These are phyloP conservation scores for Datnioides undecimradiatus DNA, from an alignment of 2,113 vertebrate species.

Conservation along the genomic window DNA sequence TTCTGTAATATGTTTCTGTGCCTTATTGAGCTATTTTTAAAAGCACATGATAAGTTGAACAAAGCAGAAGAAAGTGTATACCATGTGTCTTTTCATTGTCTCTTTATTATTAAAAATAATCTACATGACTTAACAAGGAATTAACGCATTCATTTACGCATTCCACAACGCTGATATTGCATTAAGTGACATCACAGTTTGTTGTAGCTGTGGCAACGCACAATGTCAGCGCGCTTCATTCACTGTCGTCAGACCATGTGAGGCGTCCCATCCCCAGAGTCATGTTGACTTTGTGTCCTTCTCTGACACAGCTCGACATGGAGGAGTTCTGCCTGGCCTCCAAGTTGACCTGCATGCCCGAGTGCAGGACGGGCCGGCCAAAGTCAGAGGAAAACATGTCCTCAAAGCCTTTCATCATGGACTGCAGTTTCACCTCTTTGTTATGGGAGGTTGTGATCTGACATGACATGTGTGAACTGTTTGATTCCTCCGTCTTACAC, in stretches of 20 bases:
- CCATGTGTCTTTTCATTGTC: conserved; percentile 1
- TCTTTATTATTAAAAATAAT: too few relatives aligned
- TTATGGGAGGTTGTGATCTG: conserved; percentile 92
- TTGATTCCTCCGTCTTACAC: conserved; percentile 94
- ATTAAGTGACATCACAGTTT: conserved; percentile 34
- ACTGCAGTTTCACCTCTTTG: conserved; percentile 92
- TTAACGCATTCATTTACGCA: too few relatives aligned
- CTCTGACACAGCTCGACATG: conserved; percentile 91
- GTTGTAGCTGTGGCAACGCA: conserved; percentile 21
- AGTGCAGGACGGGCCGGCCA: conserved; percentile 89
- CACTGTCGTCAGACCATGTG: conserved; percentile 88
- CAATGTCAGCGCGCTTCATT: conserved; percentile 62
- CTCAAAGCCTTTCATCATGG: conserved; percentile 92
- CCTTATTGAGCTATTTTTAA: conserved; percentile 15
- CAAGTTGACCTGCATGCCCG: conserved; percentile 94
- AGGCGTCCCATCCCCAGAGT: conserved; percentile 88
- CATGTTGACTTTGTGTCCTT: conserved; percentile 94
- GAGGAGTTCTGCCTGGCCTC: conserved; percentile 94
- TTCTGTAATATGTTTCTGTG: conserved; percentile 50
- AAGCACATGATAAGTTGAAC: conserved; percentile 12
- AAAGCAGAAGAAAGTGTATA: conserved; percentile 18
- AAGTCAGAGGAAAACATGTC: conserved; percentile 92
- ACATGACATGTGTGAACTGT: conserved; percentile 94
- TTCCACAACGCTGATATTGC: conserved; percentile 33
- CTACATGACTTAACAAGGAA: conserved; percentile 16